Base-by-base conservation (phyloP, 2,113 vertebrate genomes). In the Eulemur rufifrons region DNA sequence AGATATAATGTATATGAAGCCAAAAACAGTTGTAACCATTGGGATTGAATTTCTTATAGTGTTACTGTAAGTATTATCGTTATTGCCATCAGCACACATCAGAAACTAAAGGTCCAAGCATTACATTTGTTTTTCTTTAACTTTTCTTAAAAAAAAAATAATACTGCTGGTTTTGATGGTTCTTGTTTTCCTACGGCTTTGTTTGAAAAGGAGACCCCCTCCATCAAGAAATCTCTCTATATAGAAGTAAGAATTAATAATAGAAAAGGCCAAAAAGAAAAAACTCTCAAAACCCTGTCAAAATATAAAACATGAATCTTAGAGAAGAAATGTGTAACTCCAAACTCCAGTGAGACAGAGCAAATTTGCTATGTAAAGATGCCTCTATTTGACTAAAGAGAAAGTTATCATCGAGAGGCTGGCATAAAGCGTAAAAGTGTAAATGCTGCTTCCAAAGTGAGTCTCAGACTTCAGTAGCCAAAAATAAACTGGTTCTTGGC, bases 401-500 rank as follows among this genome's bases (percentile, higher is more conserved):
- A 78, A 98, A 98, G 90, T 98, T 97, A 61, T 6, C 37, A 71
- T 86, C 25, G 56, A 94, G 91, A 68, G 96, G 89, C 93, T 80
- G 97, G 87, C 74, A 47, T 86, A 95, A 89, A 94, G 91, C 89
- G 71, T 78, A 76, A 32, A 94, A 29, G 61, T 59, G 21, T 89
- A 98, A 97, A 98, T 12, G 82, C 80, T 89, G 95, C 92, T 98
- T 98, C 93, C 95, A 92, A 96, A 98, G 95, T 92, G 89, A 97
- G 91, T 85, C 98, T 98, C 97, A 95, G 98, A 77, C 96, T 98
- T 96, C 97, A 95, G 97, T 0, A 92, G 96, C 98, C 98, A 98
- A 98, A 99, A 98, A 98, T 98, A 99, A 98, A 98, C 98, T 45
- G 95, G 96, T 97, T 98, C 98, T 99, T 99, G 98, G 98, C 98